Evolutionary conservation across 1,140 invertebrate genomes (phyloP).

Genomic region (Anthonomus grandis): DNA sequence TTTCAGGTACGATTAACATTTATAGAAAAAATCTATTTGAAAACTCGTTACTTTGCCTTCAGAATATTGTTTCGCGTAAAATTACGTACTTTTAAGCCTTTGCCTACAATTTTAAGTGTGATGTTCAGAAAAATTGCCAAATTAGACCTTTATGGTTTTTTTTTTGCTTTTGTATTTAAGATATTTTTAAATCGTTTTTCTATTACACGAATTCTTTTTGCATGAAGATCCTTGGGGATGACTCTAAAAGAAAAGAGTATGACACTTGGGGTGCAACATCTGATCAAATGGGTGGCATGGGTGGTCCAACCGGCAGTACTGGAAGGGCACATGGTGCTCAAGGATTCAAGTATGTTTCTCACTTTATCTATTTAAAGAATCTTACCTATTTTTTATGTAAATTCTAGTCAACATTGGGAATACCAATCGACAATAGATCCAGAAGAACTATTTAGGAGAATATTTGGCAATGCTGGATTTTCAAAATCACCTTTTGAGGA

Average conservation of each 20-base stretch:
- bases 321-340: constrained; percentile 52
- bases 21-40: no score
- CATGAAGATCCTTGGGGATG: constrained; percentile 85
- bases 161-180: no score
- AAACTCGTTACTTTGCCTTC: no score
- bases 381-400: neutral
- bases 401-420: constrained; percentile 64
- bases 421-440: constrained; percentile 89
- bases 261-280: constrained; percentile 89
- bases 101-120: no score
- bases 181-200: no score
- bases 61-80: no score
- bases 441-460: constrained; percentile 92
- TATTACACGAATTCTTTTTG: no score
- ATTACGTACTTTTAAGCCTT: no score
- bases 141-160: no score
- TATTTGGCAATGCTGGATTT: constrained; percentile 78
- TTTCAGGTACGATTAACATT: no score
- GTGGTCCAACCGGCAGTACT: constrained; percentile 44
- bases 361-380: neutral
- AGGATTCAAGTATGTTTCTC: constrained; percentile 50
- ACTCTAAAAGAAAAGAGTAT: constrained; percentile 87
- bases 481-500: constrained; percentile 65
- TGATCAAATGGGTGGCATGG: constrained; percentile 74
- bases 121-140: no score